Base-by-base conservation (phyloP, 2,113 vertebrate genomes). In the Scolopax mira region DNA sequence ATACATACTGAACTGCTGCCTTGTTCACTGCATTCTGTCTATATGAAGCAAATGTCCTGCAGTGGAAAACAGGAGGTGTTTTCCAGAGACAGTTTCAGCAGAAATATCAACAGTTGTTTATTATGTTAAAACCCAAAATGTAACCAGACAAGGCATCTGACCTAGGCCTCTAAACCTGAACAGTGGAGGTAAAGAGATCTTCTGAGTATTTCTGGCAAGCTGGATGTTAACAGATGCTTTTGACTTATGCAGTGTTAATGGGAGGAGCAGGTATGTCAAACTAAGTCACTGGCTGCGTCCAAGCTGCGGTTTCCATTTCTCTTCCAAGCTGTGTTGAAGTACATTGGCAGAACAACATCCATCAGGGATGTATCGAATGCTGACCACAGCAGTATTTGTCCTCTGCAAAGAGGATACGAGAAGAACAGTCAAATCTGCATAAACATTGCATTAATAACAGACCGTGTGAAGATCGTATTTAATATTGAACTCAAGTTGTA, bases 381-480 rank as follows among this genome's bases (percentile, higher is more conserved):
- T 95, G 96, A 96, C 65, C 83, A 92, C 93, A 96, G 94, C 93
- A 96, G 62, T 57, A 84, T 92, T 89, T 92, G 90, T 84, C 92
- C 93, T 90, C 90, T 90, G 81, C 92, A 94, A 64, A 86, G 80
- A 87, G 80, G 90, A 94, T 74, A 82, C 0, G 5, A 93, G 78
- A 80, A 73, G 89, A 93, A n/a, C 86, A 81, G 65, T 87, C 49
- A 17, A 71, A 96, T 95, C 92, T 96, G 88, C 96, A 93, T 92
- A 92, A 94, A 78, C 35, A 37, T 31, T 0, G 2, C 92, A 96
- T 93, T 93, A 94, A 94, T 96, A 94, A 94, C 10, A 5, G 84
- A 49, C 58, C 7, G 82, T 65, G 83, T 46, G 70, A 85, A 82
- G 83, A 90, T 0, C 49, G 80, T 28, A 39, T 81, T 88, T 23